phyloP scores from a whole-genome alignment of 2,888 invertebrate genomes.

The Callyntrura guangdongensis region DNA sequence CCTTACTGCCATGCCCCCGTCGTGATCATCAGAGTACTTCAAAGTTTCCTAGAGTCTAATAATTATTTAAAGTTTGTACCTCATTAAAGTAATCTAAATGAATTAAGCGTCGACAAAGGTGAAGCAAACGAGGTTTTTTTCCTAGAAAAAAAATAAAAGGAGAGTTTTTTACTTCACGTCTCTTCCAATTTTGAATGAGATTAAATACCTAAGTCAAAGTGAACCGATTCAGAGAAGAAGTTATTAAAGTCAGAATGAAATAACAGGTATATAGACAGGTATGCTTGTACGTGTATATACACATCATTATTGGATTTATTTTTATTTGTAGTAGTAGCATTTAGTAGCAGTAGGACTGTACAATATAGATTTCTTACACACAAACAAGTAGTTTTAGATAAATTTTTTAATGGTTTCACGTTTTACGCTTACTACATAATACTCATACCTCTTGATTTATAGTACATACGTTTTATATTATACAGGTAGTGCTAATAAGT shows the following conservation, averaged over 20 bases:
- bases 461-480: no score
- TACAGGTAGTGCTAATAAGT: no score
- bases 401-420: no score
- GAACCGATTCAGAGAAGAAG: not conserved
- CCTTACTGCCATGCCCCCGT: no score
- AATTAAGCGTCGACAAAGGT: slow-evolving; percentile 7
- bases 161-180: not conserved
- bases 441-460: no score
- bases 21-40: no score
- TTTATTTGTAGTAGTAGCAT: not conserved
- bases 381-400: no score
- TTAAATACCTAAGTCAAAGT: not conserved
- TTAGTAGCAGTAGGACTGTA: no score
- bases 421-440: no score
- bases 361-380: no score
- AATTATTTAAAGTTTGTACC: not conserved
- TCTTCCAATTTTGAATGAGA: slow-evolving; percentile 1
- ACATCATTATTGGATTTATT: not conserved
- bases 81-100: slow-evolving; percentile 53
- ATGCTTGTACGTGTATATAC: not conserved
- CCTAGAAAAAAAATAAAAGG: not conserved
- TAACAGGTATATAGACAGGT: not conserved
- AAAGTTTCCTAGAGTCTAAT: not conserved
- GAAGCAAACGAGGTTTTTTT: not conserved
- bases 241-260: not conserved